Evolutionary conservation across 2,113 vertebrate genomes (phyloP).

Genomic region (Rhegmatorhina hoffmannsi): DNA sequence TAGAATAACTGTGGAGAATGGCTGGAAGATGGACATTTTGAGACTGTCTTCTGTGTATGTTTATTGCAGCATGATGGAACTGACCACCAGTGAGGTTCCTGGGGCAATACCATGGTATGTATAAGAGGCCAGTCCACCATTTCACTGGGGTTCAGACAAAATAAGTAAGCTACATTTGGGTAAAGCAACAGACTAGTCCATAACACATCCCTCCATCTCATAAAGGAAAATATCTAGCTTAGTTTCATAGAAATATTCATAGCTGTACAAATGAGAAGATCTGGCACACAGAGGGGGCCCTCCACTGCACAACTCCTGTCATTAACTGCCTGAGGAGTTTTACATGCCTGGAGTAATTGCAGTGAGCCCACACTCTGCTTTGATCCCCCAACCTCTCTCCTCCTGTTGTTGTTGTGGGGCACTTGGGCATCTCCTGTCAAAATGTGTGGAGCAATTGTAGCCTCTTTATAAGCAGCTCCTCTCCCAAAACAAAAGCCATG

Average conservation of each 20-base stretch:
- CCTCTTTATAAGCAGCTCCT: neutral
- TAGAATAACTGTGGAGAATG: neutral
- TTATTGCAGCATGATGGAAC: neutral
- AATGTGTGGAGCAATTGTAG: fast-evolving
- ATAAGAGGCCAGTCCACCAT: neutral
- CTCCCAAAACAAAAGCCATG: neutral
- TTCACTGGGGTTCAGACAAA: neutral
- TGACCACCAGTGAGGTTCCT: neutral
- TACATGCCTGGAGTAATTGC: neutral
- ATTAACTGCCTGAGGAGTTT: neutral
- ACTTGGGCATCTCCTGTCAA: neutral
- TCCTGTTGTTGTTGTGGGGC: fast-evolving
- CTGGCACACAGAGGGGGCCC: neutral
- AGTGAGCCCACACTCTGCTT: neutral
- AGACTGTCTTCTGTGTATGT: neutral
- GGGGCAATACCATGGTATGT: neutral
- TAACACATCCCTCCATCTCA: neutral
- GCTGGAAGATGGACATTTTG: neutral
- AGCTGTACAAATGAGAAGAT: neutral
- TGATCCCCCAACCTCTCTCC: neutral
- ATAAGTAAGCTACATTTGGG: neutral
- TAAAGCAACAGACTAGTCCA: neutral
- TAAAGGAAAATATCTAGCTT: neutral
- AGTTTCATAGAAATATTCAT: neutral
- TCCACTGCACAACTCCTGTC: neutral